phyloP scores from a whole-genome alignment of 2,888 invertebrate genomes.

The Empis stercorea region DNA sequence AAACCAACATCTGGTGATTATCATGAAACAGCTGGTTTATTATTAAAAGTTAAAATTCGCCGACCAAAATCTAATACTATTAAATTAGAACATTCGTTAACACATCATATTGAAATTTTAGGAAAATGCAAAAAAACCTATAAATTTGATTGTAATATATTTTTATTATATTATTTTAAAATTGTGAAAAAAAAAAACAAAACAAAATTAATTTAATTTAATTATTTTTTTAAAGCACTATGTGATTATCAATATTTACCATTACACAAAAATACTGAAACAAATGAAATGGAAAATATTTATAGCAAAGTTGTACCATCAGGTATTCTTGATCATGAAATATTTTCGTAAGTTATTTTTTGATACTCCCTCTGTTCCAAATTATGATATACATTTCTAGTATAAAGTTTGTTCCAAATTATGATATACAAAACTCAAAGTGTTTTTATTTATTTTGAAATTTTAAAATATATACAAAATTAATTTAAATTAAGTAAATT shows the following conservation, averaged over 20 bases:
- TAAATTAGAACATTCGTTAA: conserved; percentile 18
- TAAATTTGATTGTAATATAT: conserved; percentile 31
- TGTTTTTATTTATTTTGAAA: too few relatives aligned
- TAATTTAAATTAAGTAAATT: too few relatives aligned
- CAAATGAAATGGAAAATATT: conserved; percentile 42
- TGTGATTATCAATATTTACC: conserved; percentile 91
- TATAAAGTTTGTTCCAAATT: too few relatives aligned
- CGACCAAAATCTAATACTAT: conserved; percentile 34
- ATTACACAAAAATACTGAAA: conserved; percentile 38
- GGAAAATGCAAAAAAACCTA: conserved; percentile 26
- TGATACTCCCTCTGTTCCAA: too few relatives aligned
- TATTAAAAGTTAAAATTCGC: conserved; percentile 58
- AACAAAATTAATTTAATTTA: too few relatives aligned
- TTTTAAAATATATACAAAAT: too few relatives aligned
- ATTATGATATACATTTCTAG: too few relatives aligned
- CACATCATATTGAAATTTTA: conserved; percentile 23
- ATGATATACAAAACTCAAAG: too few relatives aligned
- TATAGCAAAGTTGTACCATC: conserved; percentile 50
- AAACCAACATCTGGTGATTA: conserved; percentile 65
- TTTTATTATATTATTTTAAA: not conserved
- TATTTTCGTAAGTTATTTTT: conserved; percentile 46
- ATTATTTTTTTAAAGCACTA: conserved; percentile 44
- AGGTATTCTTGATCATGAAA: conserved; percentile 39
- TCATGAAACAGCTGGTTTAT: conserved; percentile 50
- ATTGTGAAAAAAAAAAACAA: not conserved